Percentiles rank a stretch among this genome's conserved stretches.
These are phyloP conservation scores for Drosophila infuscata DNA, from an alignment of 2,888 invertebrate genomes.

Conservation along the genomic window DNA sequence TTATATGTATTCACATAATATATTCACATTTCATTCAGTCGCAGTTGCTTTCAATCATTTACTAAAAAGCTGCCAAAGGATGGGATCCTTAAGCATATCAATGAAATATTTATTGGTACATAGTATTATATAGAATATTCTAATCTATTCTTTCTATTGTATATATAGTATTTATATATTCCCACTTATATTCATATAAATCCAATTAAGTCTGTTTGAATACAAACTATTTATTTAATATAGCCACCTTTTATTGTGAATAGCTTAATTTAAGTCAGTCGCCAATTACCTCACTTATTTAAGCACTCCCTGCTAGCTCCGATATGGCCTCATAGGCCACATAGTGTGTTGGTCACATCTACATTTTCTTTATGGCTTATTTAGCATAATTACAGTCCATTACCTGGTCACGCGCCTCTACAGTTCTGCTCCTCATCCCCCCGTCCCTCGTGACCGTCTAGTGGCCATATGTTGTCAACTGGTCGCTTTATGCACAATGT, in stretches of 20 bases:
- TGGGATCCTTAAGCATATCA: neutral
- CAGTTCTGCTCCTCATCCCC: neutral
- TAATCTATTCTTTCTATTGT: no score
- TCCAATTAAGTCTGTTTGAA: neutral
- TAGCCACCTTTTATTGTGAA: neutral
- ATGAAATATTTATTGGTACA: neutral
- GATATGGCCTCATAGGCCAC: neutral
- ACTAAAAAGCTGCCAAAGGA: neutral
- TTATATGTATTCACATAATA: constrained; percentile 3
- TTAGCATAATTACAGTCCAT: constrained; percentile 78
- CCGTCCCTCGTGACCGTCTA: constrained; percentile 13
- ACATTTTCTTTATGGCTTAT: constrained; percentile 72
- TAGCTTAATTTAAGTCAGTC: neutral
- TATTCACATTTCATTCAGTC: constrained; percentile 1
- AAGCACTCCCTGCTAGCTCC: neutral
- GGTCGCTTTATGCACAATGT: constrained; percentile 48
- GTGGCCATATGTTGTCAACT: constrained; percentile 76
- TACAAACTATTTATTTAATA: neutral
- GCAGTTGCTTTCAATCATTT: constrained; percentile 39
- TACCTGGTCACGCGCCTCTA: constrained; percentile 70
- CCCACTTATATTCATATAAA: neutral
- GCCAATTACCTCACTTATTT: neutral
- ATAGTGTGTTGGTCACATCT: constrained; percentile 48
- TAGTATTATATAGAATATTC: no score
- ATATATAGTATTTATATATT: neutral